Percentiles rank a stretch among this genome's conserved stretches.
These are phyloP conservation scores for Aplysia californica DNA, from an alignment of 1,140 invertebrate genomes.

Conservation along the genomic window DNA sequence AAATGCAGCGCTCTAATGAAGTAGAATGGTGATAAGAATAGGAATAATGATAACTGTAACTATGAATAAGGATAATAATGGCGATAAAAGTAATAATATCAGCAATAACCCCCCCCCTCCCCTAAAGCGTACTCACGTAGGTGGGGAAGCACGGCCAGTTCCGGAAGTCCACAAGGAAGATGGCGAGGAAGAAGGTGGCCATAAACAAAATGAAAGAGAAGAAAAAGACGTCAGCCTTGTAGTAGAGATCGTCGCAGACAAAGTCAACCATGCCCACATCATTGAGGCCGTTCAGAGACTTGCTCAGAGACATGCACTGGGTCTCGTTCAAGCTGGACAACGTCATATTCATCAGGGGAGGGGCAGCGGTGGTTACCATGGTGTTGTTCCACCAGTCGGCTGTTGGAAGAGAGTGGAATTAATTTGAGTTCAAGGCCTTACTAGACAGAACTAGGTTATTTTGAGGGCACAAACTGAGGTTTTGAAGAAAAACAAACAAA, in stretches of 20 bases:
- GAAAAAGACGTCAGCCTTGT: constrained; percentile 83
- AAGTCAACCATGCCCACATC: no score
- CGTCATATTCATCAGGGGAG: neutral
- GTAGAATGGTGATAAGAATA: no score
- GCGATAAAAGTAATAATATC: neutral
- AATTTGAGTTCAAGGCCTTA: no score
- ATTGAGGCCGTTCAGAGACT: no score
- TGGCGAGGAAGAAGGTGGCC: constrained; percentile 32
- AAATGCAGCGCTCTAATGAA: no score
- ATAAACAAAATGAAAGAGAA: constrained; percentile 62
- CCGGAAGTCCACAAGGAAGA: constrained; percentile 76
- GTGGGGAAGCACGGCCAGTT: constrained; percentile 94
- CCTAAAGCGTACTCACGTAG: constrained; percentile 50
- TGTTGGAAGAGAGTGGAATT: neutral
- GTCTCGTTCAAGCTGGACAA: constrained; percentile 7
- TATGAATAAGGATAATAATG: no score
- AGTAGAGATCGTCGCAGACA: constrained; percentile 34
- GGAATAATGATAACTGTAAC: no score
- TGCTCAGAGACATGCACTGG: no score
- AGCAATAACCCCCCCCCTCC: no score
- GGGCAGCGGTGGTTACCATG: neutral
- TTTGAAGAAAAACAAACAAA: no score
- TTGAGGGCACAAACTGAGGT: no score
- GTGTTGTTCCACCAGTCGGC: constrained; percentile 4
- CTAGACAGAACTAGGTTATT: no score